A percentile compares a stretch with the other conserved stretches of the same genome.
These are phyloP conservation scores for Heliconius sara DNA, from an alignment of 2,888 invertebrate genomes.

Conservation along the genomic window DNA sequence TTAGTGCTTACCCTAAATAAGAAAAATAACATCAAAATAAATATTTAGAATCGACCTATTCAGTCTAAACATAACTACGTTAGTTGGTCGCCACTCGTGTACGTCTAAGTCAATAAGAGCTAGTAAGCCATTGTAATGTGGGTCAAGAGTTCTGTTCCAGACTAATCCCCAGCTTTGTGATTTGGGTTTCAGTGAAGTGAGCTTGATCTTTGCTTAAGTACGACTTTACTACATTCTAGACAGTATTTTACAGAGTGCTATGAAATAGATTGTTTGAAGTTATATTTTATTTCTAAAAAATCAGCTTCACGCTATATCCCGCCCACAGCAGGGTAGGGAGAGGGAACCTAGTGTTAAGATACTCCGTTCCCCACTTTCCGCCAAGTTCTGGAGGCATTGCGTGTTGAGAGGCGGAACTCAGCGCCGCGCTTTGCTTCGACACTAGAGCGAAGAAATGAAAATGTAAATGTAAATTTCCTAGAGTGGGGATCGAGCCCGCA, in stretches of 20 bases:
- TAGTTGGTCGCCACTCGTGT: neutral
- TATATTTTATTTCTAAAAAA: neutral
- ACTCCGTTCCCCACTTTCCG: too few species aligned
- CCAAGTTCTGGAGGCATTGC: too few species aligned
- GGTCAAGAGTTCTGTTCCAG: conserved; percentile 48
- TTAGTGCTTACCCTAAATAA: neutral
- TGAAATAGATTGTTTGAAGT: neutral
- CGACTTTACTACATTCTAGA: neutral
- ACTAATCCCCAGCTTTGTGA: conserved; percentile 46
- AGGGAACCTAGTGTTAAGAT: too few species aligned
- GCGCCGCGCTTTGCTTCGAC: too few species aligned
- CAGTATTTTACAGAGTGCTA: neutral
- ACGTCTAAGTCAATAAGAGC: conserved; percentile 29
- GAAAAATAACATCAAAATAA: neutral
- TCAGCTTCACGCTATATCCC: too few species aligned
- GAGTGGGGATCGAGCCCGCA: too few species aligned
- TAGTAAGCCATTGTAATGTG: conserved; percentile 39
- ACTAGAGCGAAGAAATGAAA: too few species aligned
- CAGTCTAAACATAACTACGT: neutral
- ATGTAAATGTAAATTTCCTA: too few species aligned
- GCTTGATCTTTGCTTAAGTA: conserved; percentile 15
- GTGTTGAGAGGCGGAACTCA: too few species aligned
- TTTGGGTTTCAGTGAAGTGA: conserved; percentile 24
- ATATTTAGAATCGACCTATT: neutral
- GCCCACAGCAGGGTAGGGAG: too few species aligned